A percentile compares a stretch with the other conserved stretches of the same genome.
These are phyloP conservation scores for Lepus townsendii DNA, from an alignment of 2,797 vertebrate species.

Conservation along the genomic window DNA sequence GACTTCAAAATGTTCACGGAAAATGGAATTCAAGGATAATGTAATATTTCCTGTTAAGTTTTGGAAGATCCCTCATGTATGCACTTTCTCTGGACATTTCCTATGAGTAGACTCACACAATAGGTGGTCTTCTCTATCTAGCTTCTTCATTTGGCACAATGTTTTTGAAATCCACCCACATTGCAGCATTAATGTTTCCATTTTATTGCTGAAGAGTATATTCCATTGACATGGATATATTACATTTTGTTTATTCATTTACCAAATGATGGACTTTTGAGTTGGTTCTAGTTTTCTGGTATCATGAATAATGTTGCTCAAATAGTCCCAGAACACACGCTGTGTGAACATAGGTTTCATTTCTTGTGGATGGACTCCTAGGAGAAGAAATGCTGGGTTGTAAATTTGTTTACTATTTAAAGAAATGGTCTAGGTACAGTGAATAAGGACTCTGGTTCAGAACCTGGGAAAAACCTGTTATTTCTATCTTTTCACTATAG, in stretches of 20 bases:
- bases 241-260: neutral
- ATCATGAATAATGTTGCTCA: neutral
- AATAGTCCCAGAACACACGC: neutral
- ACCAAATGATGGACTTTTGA: neutral
- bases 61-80: too few relatives aligned
- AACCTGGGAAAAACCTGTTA: neutral
- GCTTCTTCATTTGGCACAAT: neutral
- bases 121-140: neutral
- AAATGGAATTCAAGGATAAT: too few relatives aligned
- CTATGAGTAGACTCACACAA: neutral
- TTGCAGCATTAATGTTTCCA: neutral
- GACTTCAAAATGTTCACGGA: too few relatives aligned
- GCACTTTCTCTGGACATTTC: neutral
- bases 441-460: slow-evolving; percentile 38
- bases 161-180: neutral
- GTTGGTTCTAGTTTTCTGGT: neutral
- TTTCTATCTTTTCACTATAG: neutral
- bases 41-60: too few relatives aligned
- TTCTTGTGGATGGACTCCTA: slow-evolving; percentile 3
- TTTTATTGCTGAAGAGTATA: slow-evolving; percentile 16
- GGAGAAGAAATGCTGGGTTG: neutral
- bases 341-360: neutral
- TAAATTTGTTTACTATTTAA: slow-evolving; percentile 19
- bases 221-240: neutral
- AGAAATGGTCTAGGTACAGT: neutral